phyloP scores from a whole-genome alignment of 2,888 invertebrate genomes.

The Oeneis ivallda region DNA sequence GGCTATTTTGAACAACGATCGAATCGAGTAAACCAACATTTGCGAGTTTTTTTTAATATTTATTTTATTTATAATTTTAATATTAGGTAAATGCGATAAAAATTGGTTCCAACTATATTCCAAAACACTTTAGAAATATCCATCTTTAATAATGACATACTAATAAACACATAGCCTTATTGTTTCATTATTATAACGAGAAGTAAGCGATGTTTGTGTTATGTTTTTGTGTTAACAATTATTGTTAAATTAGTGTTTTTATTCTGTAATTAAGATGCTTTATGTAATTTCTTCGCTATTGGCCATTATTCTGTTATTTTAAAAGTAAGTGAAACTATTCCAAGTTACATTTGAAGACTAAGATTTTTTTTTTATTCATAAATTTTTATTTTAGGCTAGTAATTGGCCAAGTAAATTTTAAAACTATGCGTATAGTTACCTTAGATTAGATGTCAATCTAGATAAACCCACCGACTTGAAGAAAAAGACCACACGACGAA shows the following conservation, averaged over 20 bases:
- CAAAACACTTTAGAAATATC: background rate
- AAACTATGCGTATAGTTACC: background rate
- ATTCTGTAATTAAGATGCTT: background rate
- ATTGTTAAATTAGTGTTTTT: background rate
- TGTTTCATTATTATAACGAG: too few species aligned
- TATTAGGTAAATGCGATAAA: background rate
- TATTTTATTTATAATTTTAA: background rate
- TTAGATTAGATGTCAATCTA: constrained; percentile 1
- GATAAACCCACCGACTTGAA: constrained; percentile 3
- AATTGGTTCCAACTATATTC: background rate
- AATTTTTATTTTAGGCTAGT: background rate
- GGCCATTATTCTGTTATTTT: background rate
- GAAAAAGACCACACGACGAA: background rate
- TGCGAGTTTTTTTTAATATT: background rate
- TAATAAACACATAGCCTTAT: background rate
- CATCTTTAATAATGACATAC: background rate
- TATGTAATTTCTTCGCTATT: background rate
- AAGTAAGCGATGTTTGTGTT: background rate
- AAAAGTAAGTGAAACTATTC: background rate
- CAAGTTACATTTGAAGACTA: constrained; percentile 2
- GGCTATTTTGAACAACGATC: background rate
- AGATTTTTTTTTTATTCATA: background rate
- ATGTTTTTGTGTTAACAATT: background rate
- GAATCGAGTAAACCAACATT: background rate
- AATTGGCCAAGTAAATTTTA: background rate